Percentiles rank a stretch among this genome's conserved stretches.
Evolutionary conservation across 2,113 vertebrate species (phyloP).

Genomic region (Cyanoramphus novaezelandiae): DNA sequence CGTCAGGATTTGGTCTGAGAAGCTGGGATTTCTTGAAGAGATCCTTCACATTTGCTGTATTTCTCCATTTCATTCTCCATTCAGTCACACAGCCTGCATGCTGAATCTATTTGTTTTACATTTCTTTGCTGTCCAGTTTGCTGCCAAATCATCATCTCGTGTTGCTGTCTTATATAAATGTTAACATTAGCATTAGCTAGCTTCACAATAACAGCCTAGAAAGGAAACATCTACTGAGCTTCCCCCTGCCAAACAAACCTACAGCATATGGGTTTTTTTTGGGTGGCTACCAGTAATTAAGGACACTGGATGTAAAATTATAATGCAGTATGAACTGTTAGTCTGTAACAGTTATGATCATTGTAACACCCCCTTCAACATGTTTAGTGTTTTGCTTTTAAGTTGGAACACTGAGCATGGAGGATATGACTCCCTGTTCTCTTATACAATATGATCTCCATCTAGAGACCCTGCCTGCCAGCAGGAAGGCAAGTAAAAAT

Average conservation of each 20-base stretch:
- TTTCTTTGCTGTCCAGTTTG: slow-evolving; percentile 29
- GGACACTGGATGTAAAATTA: neutral
- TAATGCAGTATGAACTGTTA: neutral
- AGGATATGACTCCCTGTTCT: neutral
- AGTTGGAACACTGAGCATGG: neutral
- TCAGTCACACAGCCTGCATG: neutral
- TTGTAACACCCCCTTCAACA: neutral
- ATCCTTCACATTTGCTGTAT: neutral
- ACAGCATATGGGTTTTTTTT: neutral
- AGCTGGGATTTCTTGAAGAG: neutral
- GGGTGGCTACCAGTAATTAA: neutral
- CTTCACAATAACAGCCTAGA: slow-evolving; percentile 16
- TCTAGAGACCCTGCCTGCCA: neutral
- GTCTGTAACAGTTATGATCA: neutral
- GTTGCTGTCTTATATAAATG: slow-evolving; percentile 34
- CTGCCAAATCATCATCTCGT: slow-evolving; percentile 5
- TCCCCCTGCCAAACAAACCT: slow-evolving; percentile 13
- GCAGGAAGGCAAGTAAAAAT: neutral
- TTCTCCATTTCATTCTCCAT: neutral
- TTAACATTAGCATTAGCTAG: slow-evolving; percentile 31
- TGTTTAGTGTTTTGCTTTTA: neutral
- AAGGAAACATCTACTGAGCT: slow-evolving; percentile 46
- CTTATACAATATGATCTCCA: neutral
- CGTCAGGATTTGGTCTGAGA: neutral
- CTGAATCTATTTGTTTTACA: slow-evolving; percentile 22